These are phyloP conservation scores for Lerema accius DNA, from an alignment of 1,140 invertebrate genomes.

Conservation along the genomic window DNA sequence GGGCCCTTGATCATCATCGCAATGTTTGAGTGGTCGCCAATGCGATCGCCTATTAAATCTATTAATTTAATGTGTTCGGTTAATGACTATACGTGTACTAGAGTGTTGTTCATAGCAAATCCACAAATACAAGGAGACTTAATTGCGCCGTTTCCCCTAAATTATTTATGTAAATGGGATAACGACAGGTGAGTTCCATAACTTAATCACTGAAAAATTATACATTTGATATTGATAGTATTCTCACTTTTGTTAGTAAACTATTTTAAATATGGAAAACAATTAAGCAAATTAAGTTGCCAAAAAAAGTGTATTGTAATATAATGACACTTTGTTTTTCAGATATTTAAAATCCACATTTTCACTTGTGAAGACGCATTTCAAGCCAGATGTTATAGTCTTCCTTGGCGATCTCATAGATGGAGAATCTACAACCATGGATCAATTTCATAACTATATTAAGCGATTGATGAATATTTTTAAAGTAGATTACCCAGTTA, in stretches of 20 bases:
- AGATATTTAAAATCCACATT: constrained; percentile 93
- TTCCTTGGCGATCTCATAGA: constrained; percentile 97
- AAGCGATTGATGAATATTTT: constrained; percentile 89
- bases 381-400: constrained; percentile 92
- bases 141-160: constrained; percentile 85
- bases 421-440: constrained; percentile 90
- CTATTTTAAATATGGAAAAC: too few species aligned
- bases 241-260: too few species aligned
- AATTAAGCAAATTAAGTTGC: too few species aligned
- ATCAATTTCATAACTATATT: constrained; percentile 88
- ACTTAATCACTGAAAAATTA: too few species aligned
- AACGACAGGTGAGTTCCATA: constrained; percentile 87
- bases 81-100: too few species aligned
- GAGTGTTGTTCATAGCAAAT: constrained; percentile 94
- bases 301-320: too few species aligned
- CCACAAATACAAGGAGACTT: constrained; percentile 94
- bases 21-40: too few species aligned
- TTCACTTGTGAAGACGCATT: constrained; percentile 86
- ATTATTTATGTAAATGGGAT: constrained; percentile 88
- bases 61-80: too few species aligned
- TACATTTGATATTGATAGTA: too few species aligned
- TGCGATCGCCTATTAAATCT: too few species aligned
- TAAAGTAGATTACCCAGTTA: constrained; percentile 82
- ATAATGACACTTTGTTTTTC: constrained; percentile 27
- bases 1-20: too few species aligned